Evolutionary conservation across 2,888 invertebrate genomes (phyloP).

Genomic region (Dicranocentrus wangi): DNA sequence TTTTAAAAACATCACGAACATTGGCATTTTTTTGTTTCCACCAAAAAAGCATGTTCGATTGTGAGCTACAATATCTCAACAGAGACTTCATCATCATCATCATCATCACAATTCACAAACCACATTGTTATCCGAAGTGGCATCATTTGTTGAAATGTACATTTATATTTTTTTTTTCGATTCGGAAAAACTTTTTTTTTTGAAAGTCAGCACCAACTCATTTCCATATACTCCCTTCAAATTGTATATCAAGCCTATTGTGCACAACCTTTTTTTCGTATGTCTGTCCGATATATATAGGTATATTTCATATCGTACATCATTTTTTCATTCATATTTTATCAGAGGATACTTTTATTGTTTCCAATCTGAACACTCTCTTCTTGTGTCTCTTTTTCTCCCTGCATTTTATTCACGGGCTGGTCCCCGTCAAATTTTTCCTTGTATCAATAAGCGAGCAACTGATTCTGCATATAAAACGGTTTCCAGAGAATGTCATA

Average conservation of each 20-base stretch:
- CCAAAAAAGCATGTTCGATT: too few relatives aligned
- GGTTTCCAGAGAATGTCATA: slow-evolving; percentile 9
- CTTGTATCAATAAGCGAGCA: slow-evolving; percentile 14
- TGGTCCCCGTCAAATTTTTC: neutral
- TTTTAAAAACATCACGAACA: too few relatives aligned
- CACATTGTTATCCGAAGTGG: neutral
- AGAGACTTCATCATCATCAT: neutral
- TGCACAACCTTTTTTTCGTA: neutral
- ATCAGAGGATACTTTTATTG: slow-evolving; percentile 15
- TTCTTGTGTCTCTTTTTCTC: neutral
- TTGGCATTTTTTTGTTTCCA: too few relatives aligned
- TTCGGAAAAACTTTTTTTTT: neutral
- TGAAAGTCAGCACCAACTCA: slow-evolving; percentile 13
- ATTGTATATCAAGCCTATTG: neutral
- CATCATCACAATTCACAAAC: neutral
- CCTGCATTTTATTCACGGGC: neutral
- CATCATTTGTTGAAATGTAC: neutral
- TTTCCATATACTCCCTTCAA: neutral
- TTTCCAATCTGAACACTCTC: slow-evolving; percentile 19
- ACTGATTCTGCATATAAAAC: slow-evolving; percentile 20
- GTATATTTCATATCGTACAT: neutral
- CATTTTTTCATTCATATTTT: neutral
- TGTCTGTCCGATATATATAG: neutral
- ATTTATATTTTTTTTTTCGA: neutral
- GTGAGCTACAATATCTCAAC: too few relatives aligned